These are phyloP conservation scores for Nasonia giraulti DNA, from an alignment of 1,140 invertebrate species.

Conservation along the genomic window DNA sequence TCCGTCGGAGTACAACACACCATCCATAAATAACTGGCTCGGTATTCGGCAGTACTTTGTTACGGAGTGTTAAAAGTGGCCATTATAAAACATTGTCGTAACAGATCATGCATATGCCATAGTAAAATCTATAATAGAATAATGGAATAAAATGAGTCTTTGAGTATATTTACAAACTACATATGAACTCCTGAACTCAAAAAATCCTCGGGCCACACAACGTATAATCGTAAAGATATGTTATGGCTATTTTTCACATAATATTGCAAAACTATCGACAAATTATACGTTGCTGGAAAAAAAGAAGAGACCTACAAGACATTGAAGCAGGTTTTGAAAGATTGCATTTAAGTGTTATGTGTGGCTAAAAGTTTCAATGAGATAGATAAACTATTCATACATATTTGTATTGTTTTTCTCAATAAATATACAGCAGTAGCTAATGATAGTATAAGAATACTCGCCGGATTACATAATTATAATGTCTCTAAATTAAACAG, in stretches of 20 bases:
- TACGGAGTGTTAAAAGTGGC: conserved; percentile 24
- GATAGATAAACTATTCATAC: not conserved
- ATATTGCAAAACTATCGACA: not conserved
- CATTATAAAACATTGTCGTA: conserved; percentile 25
- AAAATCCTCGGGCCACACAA: not conserved
- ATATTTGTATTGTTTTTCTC: not conserved
- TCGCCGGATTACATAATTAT: no score
- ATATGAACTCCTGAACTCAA: not conserved
- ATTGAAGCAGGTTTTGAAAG: not conserved
- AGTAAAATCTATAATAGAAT: conserved; percentile 22
- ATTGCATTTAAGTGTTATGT: not conserved
- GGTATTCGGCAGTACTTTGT: conserved; percentile 22
- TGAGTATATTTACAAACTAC: conserved; percentile 22
- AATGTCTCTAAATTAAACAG: no score
- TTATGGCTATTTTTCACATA: not conserved
- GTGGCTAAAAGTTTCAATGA: not conserved
- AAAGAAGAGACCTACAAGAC: not conserved
- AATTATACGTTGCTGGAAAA: not conserved
- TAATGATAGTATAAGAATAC: not conserved
- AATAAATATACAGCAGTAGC: not conserved
- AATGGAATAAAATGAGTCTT: conserved; percentile 45
- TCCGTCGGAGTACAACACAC: conserved; percentile 38
- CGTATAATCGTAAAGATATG: not conserved
- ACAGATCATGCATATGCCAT: conserved; percentile 46
- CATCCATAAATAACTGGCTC: conserved; percentile 40